These are phyloP conservation scores for Calliopsis andreniformis DNA, from an alignment of 1,140 invertebrate genomes.

Conservation along the genomic window DNA sequence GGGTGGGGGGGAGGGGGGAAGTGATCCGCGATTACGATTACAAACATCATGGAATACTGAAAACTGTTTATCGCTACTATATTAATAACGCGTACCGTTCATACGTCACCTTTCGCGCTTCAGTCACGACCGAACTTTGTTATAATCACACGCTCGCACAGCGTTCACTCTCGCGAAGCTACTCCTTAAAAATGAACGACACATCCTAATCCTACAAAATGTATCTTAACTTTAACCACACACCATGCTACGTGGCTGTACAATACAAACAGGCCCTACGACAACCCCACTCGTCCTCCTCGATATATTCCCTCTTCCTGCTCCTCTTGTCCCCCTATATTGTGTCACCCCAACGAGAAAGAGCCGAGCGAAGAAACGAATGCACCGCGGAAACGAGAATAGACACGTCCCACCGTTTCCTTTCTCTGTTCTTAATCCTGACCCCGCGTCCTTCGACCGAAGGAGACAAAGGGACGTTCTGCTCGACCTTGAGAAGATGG, in stretches of 20 bases:
- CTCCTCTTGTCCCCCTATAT: neutral
- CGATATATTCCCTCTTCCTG: neutral
- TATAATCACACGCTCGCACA: slow-evolving; percentile 6
- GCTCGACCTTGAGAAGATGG: neutral
- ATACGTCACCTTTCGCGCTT: slow-evolving; percentile 13
- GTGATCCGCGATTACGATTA: slow-evolving; percentile 66
- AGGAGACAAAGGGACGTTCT: neutral
- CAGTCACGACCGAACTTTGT: neutral
- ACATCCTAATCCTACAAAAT: slow-evolving; percentile 61
- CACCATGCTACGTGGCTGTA: slow-evolving; percentile 54
- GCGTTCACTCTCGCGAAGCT: slow-evolving; percentile 28
- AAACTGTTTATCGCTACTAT: slow-evolving; percentile 58
- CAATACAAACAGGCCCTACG: slow-evolving; percentile 53
- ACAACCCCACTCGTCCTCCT: slow-evolving; percentile 8
- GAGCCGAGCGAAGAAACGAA: slow-evolving; percentile 8
- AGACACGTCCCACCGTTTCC: neutral
- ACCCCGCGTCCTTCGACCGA: no score
- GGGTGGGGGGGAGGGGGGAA: slow-evolving; percentile 22
- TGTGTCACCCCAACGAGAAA: slow-evolving; percentile 5
- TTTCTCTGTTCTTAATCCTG: neutral
- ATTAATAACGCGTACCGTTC: slow-evolving; percentile 28
- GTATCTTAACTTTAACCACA: slow-evolving; percentile 60
- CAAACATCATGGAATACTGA: slow-evolving; percentile 68
- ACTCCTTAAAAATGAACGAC: slow-evolving; percentile 59
- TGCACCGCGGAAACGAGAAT: slow-evolving; percentile 6